phyloP scores from a whole-genome alignment of 2,113 vertebrate species.

The Galbula dea region DNA sequence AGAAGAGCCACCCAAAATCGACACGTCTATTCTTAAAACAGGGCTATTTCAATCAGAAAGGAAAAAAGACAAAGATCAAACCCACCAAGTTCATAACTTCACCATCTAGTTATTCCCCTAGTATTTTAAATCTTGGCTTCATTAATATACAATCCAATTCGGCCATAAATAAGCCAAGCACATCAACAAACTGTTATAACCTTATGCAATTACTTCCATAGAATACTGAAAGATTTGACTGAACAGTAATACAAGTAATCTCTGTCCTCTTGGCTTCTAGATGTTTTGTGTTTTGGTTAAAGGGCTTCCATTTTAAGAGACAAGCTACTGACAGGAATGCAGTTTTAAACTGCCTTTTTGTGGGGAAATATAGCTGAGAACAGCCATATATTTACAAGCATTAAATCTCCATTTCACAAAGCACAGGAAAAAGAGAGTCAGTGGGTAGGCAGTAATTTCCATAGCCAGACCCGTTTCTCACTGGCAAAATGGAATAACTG shows the following conservation, averaged over 20 bases:
- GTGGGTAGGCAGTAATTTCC: background rate
- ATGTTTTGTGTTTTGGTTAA: background rate
- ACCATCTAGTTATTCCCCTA: background rate
- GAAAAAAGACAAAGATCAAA: background rate
- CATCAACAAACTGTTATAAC: background rate
- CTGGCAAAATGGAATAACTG: background rate
- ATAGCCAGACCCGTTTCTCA: background rate
- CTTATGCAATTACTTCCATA: background rate
- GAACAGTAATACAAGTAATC: background rate
- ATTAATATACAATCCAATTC: background rate
- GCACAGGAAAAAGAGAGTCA: background rate
- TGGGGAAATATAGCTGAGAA: background rate
- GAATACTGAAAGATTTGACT: background rate
- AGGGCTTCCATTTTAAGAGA: background rate
- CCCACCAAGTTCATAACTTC: background rate
- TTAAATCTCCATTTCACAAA: background rate
- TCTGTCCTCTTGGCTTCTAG: background rate
- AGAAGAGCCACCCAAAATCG: slow-evolving; percentile 7
- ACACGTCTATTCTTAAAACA: background rate
- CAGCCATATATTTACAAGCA: background rate
- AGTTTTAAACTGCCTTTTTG: background rate
- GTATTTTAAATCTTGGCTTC: background rate
- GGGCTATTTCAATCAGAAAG: background rate
- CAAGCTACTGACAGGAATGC: background rate
- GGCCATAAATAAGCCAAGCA: background rate